Base-by-base conservation (phyloP, 2,113 vertebrate genomes). In the Glaucomys volans region DNA sequence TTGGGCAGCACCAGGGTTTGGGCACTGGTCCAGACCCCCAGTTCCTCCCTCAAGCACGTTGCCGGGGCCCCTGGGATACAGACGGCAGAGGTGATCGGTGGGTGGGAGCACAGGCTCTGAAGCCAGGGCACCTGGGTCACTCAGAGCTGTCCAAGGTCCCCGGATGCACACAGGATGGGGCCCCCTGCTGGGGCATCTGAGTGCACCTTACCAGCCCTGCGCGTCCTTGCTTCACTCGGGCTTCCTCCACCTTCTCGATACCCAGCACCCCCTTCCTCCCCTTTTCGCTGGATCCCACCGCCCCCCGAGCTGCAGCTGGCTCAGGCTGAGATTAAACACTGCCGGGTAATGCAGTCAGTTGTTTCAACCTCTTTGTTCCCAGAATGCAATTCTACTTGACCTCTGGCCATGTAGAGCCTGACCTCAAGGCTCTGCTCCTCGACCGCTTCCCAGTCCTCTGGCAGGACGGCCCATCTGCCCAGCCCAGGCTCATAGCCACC, bases 61-160 rank as follows among this genome's bases (percentile, higher is more conserved):
- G 1, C 47, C 32, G 22, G n/a, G 35, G 57, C 32, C 42, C 10
- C 14, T 2, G 0, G 30, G 28, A 2, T 5, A 0, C 17, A 47
- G 42, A 18, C 32, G 26, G 57, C 69, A 66, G 57, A 18, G 18
- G 13, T 10, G 2, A 3, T 18, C 11, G 2, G 30, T 0, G 66
- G 37, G 8, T 44, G 50, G 24, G 8, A 13, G 18, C 54, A 3
- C 16, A 32, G 50, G 66, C n/a, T 77, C 52, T 3, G 2, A n/a
- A 28, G 26, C 7, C 0, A 0, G 37, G 24, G 5, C 1, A 0
- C 37, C 66, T 6, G 8, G 2, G 18, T 44, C 30, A 20, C 5
- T 74, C 26, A 5, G 0, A 37, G 30, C 71, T 35, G 14, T 10
- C 66, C 67, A 3, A 0, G 0, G 1, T 12, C 57, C 87, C 54